Conservation (phyloP, 2,888 invertebrate genomes). For the Oscheius onirici region DNA sequence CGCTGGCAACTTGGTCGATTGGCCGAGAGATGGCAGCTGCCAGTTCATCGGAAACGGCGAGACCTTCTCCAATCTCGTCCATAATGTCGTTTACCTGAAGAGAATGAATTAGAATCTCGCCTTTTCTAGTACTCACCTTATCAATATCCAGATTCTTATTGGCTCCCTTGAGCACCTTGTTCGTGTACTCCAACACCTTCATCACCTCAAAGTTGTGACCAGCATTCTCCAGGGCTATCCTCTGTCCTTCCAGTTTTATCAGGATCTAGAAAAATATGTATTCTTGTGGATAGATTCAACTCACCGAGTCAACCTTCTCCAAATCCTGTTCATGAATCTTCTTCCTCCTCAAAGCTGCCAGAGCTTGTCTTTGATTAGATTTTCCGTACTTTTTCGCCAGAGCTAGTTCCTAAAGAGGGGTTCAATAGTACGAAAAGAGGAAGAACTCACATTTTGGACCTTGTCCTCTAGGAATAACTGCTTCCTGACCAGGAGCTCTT, state of each 20-base stretch:
- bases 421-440: background rate
- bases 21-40: slow-evolving; percentile 52
- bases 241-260: slow-evolving; percentile 55
- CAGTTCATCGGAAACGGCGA: slow-evolving; percentile 50
- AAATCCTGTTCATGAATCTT: slow-evolving; percentile 54
- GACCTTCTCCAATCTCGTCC: slow-evolving; percentile 57
- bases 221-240: slow-evolving; percentile 55
- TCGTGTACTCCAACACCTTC: slow-evolving; percentile 53
- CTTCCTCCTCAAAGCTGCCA: slow-evolving; percentile 55
- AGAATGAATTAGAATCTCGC: no score
- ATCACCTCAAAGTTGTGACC: slow-evolving; percentile 55
- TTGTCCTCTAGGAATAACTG: slow-evolving; percentile 53
- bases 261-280: no score
- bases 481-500: slow-evolving; percentile 54
- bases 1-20: slow-evolving; percentile 49
- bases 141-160: slow-evolving; percentile 56
- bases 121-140: no score
- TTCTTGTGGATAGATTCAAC: no score
- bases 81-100: slow-evolving; percentile 52
- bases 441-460: slow-evolving; percentile 33
- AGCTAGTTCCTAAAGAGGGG: slow-evolving; percentile 40
- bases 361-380: slow-evolving; percentile 51
- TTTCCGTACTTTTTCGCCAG: slow-evolving; percentile 54
- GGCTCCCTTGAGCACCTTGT: slow-evolving; percentile 51
- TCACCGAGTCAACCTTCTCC: slow-evolving; percentile 45